A percentile compares a stretch with the other conserved stretches of the same genome.
phyloP scores from a whole-genome alignment of 2,888 invertebrate genomes.

The Proisotoma minuta region DNA sequence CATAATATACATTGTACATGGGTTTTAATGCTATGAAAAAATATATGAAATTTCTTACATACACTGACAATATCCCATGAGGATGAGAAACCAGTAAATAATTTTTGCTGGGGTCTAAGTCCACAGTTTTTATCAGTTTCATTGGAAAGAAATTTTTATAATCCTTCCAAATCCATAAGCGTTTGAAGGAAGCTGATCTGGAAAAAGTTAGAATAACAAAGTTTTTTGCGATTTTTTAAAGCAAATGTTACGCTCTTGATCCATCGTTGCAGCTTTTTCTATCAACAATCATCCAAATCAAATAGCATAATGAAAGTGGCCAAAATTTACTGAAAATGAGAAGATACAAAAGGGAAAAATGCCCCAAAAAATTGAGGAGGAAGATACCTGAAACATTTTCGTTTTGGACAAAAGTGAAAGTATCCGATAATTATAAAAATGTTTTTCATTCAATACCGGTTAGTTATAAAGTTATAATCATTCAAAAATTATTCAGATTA shows the following conservation, averaged over 20 bases:
- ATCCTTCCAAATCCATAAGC: slow-evolving; percentile 20
- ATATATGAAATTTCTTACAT: no score
- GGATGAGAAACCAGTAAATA: slow-evolving; percentile 85
- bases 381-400: slow-evolving; percentile 50
- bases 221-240: not conserved
- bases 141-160: slow-evolving; percentile 22
- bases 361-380: slow-evolving; percentile 54
- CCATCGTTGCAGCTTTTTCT: slow-evolving; percentile 35
- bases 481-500: no score
- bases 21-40: no score
- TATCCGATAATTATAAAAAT: not conserved
- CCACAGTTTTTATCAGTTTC: slow-evolving; percentile 69
- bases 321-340: slow-evolving; percentile 53
- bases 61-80: slow-evolving; percentile 68
- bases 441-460: no score
- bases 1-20: no score
- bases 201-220: not conserved
- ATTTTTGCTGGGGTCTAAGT: slow-evolving; percentile 71
- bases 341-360: slow-evolving; percentile 58
- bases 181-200: not conserved
- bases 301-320: slow-evolving; percentile 28
- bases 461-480: no score
- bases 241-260: slow-evolving; percentile 46
- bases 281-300: slow-evolving; percentile 36
- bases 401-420: not conserved